These are phyloP conservation scores for Arenaria interpres DNA, from an alignment of 2,113 vertebrate species.

Conservation along the genomic window DNA sequence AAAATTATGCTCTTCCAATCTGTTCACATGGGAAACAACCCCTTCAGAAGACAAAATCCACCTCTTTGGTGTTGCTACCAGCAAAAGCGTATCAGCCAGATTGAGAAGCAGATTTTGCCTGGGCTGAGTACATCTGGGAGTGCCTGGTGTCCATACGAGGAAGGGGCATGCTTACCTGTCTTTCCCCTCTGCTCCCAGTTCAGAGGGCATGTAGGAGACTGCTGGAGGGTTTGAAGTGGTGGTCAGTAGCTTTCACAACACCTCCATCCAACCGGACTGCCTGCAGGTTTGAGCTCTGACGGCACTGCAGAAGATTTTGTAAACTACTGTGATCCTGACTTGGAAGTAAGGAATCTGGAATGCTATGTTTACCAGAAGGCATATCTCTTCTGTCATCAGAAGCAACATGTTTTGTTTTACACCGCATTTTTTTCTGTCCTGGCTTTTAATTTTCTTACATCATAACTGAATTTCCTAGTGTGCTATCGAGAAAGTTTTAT, in stretches of 20 bases:
- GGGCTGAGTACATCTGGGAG: background rate
- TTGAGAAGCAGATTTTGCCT: background rate
- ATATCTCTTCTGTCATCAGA: background rate
- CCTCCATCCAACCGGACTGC: background rate
- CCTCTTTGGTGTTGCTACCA: background rate
- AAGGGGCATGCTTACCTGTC: rapidly evolving
- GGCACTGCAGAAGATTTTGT: background rate
- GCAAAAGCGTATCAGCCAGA: background rate
- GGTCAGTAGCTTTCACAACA: background rate
- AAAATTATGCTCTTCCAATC: background rate
- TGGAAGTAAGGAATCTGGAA: background rate
- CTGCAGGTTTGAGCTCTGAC: background rate
- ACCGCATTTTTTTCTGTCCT: background rate
- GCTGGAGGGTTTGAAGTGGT: background rate
- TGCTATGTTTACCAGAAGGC: background rate
- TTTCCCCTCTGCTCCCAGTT: background rate
- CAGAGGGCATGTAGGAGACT: background rate
- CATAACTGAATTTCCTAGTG: background rate
- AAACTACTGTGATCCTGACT: background rate
- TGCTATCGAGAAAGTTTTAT: background rate
- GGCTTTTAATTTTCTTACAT: background rate
- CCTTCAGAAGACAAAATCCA: background rate
- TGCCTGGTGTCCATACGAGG: background rate
- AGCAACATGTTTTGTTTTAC: background rate
- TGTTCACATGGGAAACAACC: background rate